Conservation (phyloP, 2,888 invertebrate species). For the Geotrupes spiniger region DNA sequence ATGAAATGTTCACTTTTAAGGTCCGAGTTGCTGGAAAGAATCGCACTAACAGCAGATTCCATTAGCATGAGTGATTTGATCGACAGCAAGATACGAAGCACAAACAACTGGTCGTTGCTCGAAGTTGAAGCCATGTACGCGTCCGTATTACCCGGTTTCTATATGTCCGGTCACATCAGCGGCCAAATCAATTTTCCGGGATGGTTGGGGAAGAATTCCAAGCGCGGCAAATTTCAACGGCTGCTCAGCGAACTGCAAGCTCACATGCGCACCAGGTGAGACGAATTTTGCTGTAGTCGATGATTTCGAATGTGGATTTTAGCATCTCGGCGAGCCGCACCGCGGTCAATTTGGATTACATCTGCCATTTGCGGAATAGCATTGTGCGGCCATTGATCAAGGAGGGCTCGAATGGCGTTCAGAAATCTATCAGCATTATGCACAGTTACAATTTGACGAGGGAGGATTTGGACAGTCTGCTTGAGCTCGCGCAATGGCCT, state of each 20-base stretch:
- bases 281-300: too few relatives aligned
- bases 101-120: conserved; percentile 83
- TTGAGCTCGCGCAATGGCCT: conserved; percentile 85
- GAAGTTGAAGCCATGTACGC: conserved; percentile 84
- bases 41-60: conserved; percentile 81
- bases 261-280: conserved; percentile 81
- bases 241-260: conserved; percentile 79
- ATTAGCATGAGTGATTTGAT: conserved; percentile 84
- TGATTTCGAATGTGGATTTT: conserved; percentile 25
- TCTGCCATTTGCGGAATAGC: conserved; percentile 71
- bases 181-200: conserved; percentile 86
- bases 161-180: conserved; percentile 75
- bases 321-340: conserved; percentile 79
- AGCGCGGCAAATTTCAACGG: conserved; percentile 74
- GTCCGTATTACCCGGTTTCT: conserved; percentile 85
- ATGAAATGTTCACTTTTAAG: conserved; percentile 41
- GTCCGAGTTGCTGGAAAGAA: conserved; percentile 60
- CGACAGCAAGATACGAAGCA: conserved; percentile 75
- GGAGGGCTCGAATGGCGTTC: conserved; percentile 69
- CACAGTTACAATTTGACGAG: conserved; percentile 81
- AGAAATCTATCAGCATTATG: conserved; percentile 68
- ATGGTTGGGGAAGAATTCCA: conserved; percentile 97
- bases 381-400: conserved; percentile 75
- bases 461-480: conserved; percentile 88
- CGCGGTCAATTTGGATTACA: conserved; percentile 85